Evolutionary conservation across 2,888 invertebrate genomes (phyloP).

Genomic region (Drosophila borealis): DNA sequence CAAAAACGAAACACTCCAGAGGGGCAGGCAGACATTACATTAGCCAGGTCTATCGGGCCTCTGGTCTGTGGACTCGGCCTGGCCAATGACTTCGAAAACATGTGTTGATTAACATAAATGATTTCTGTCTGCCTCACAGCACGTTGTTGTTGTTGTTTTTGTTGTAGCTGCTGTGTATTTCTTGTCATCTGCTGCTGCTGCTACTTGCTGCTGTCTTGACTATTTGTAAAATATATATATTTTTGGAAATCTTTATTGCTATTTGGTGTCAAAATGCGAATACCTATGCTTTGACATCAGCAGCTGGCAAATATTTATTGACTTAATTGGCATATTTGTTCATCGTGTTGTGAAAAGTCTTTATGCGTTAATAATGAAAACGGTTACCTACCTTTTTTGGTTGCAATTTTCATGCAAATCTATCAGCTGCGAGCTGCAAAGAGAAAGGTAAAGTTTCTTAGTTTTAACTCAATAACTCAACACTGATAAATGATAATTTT

Average conservation of each 20-base stretch:
- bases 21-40: constrained; percentile 52
- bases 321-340: constrained; percentile 69
- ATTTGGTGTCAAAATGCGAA: constrained; percentile 69
- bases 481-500: constrained; percentile 22
- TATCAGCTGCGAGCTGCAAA: constrained; percentile 56
- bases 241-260: constrained; percentile 66
- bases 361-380: constrained; percentile 42
- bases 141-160: constrained; percentile 43
- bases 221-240: constrained; percentile 56
- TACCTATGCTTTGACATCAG: constrained; percentile 43
- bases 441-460: constrained; percentile 49
- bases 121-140: constrained; percentile 66
- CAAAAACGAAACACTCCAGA: constrained; percentile 41
- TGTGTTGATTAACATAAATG: constrained; percentile 80
- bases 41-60: constrained; percentile 48
- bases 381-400: constrained; percentile 61
- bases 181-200: constrained; percentile 34
- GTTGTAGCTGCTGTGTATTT: constrained; percentile 31
- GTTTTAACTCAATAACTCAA: constrained; percentile 2
- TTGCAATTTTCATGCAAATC: constrained; percentile 73
- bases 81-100: constrained; percentile 77
- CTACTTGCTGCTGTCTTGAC: constrained; percentile 29
- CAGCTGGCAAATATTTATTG: constrained; percentile 71
- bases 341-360: constrained; percentile 34
- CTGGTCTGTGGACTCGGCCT: constrained; percentile 38